These are phyloP conservation scores for Pissodes strobi DNA, from an alignment of 1,140 invertebrate species.

Conservation along the genomic window DNA sequence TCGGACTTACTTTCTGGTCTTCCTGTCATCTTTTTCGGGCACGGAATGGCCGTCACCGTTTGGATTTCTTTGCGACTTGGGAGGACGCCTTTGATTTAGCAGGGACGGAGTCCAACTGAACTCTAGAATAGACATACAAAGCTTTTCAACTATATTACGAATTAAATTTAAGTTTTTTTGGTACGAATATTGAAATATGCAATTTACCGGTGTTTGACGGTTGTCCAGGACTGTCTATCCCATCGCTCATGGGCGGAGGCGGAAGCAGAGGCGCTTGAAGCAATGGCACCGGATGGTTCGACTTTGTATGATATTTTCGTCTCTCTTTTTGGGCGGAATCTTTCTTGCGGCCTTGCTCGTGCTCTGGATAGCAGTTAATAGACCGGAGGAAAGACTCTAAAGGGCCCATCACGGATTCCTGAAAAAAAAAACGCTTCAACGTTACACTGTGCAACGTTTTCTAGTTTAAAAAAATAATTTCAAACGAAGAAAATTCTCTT, in stretches of 20 bases:
- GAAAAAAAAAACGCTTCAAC: too few species aligned
- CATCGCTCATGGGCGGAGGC: slow-evolving; percentile 43
- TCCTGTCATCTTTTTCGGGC: slow-evolving; percentile 50
- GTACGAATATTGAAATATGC: too few species aligned
- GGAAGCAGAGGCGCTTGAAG: slow-evolving; percentile 40
- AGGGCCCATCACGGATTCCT: slow-evolving; percentile 50
- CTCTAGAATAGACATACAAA: slow-evolving; percentile 35
- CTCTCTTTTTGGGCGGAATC: slow-evolving; percentile 36
- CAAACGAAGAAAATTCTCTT: too few species aligned
- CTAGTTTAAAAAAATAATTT: too few species aligned
- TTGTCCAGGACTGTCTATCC: slow-evolving; percentile 34
- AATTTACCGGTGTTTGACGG: slow-evolving; percentile 34
- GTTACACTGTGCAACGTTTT: too few species aligned
- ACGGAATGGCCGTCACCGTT: slow-evolving; percentile 34
- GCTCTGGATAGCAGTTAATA: slow-evolving; percentile 52
- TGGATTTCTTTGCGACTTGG: slow-evolving; percentile 32
- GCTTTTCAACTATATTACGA: too few species aligned
- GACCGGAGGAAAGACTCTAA: slow-evolving; percentile 51
- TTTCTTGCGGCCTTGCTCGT: slow-evolving; percentile 48
- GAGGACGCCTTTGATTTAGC: slow-evolving; percentile 39
- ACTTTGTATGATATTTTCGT: slow-evolving; percentile 24
- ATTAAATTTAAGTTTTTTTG: background rate
- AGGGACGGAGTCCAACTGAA: slow-evolving; percentile 56
- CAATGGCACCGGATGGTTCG: slow-evolving; percentile 29
- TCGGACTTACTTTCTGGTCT: slow-evolving; percentile 39